Percentiles rank a stretch among this genome's conserved stretches.
Evolutionary conservation across 2,113 vertebrate genomes (phyloP).

Genomic region (Corythornis cristatus): DNA sequence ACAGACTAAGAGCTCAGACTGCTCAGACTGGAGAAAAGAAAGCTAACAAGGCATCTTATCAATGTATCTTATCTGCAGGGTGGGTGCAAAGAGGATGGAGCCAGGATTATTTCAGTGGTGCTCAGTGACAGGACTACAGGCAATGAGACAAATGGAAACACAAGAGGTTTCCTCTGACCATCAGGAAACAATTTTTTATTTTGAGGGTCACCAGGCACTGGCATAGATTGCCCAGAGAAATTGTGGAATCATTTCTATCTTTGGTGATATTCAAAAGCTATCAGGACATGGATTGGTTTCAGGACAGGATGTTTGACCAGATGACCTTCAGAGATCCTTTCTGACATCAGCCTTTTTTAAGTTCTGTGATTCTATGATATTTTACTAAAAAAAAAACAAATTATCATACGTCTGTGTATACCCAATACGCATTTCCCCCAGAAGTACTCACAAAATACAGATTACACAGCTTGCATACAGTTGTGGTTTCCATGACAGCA

Average conservation of each 20-base stretch:
- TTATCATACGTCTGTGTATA: neutral
- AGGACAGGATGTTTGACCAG: neutral
- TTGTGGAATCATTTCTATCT: neutral
- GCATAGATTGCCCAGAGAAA: neutral
- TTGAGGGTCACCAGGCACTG: neutral
- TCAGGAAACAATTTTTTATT: neutral
- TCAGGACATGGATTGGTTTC: neutral
- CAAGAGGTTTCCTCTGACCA: neutral
- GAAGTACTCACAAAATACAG: neutral
- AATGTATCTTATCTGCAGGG: neutral
- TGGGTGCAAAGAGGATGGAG: neutral
- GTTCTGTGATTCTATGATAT: neutral
- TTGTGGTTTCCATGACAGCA: neutral
- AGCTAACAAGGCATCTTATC: too few species aligned
- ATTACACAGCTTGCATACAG: neutral
- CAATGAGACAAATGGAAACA: neutral
- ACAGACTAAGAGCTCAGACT: neutral
- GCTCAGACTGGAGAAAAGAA: neutral
- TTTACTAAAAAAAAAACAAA: neutral
- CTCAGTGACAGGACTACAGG: neutral
- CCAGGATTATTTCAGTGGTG: neutral
- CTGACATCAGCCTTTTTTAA: neutral
- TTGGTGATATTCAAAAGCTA: neutral
- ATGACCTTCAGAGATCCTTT: neutral
- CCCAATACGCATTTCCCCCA: neutral